phyloP scores from a whole-genome alignment of 2,888 invertebrate species.

The Macrosoma leucophasiata region DNA sequence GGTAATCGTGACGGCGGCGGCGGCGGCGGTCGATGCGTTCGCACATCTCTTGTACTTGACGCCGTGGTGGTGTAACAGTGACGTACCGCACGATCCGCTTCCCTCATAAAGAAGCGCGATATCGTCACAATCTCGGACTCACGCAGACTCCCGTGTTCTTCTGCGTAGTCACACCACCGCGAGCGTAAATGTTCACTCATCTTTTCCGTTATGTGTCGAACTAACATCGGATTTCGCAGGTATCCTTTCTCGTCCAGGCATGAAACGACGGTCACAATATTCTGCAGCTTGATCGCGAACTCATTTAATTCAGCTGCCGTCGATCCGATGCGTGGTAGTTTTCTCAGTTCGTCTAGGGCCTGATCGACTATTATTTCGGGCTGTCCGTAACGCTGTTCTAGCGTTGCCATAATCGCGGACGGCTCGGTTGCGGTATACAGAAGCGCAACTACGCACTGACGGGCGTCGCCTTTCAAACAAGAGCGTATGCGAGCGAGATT shows the following conservation, averaged over 20 bases:
- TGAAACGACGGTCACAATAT: conserved; percentile 6
- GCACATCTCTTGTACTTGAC: too few species aligned
- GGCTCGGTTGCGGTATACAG: too few species aligned
- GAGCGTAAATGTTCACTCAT: conserved; percentile 6
- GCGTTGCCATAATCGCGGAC: conserved; percentile 16
- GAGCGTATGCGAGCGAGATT: too few species aligned
- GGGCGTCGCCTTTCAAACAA: too few species aligned
- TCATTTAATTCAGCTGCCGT: conserved; percentile 17
- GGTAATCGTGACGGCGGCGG: too few species aligned
- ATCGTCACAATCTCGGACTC: conserved; percentile 7
- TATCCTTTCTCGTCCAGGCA: conserved; percentile 4
- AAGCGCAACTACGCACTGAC: too few species aligned
- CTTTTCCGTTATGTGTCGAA: conserved; percentile 5
- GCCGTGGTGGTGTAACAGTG: too few species aligned
- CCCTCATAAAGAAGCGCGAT: conserved; percentile 14
- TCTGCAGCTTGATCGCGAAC: conserved; percentile 18
- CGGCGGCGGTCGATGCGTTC: background rate
- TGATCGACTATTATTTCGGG: conserved; percentile 22
- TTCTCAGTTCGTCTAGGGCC: conserved; percentile 16
- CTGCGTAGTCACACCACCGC: conserved; percentile 12
- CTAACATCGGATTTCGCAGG: conserved; percentile 9
- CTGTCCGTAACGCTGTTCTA: conserved; percentile 25
- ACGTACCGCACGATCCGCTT: conserved; percentile 13
- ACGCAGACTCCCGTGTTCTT: background rate
- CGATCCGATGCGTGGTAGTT: conserved; percentile 14